phyloP scores from a whole-genome alignment of 23 tunicate species.

The Trididemnum nubilum region DNA sequence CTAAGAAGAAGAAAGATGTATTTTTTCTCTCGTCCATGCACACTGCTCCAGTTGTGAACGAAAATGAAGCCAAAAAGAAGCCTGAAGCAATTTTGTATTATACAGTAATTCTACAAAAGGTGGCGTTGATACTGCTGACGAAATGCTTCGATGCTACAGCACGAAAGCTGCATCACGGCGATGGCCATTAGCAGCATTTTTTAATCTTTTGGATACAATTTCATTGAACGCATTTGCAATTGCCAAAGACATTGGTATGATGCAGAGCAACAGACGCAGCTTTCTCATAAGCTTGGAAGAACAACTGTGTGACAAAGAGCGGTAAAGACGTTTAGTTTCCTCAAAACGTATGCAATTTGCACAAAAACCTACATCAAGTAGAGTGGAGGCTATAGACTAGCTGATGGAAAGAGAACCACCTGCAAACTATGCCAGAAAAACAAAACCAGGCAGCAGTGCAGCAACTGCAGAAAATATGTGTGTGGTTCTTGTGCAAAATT shows the following conservation, averaged over 20 bases:
- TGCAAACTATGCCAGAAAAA: constrained; percentile 12
- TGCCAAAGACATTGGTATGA: constrained; percentile 22
- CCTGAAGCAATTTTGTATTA: constrained; percentile 16
- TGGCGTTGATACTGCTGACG: constrained; percentile 22
- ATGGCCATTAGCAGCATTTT: constrained; percentile 21
- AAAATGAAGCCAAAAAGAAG: constrained; percentile 13
- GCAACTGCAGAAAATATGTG: constrained; percentile 35
- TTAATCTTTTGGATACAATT: constrained; percentile 19
- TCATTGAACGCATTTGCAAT: constrained; percentile 19
- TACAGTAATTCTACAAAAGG: constrained; percentile 24
- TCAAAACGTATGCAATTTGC: constrained; percentile 10
- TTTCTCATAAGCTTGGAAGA: constrained; percentile 8
- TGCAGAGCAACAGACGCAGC: constrained; percentile 23
- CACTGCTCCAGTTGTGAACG: constrained; percentile 19
- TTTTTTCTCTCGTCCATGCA: constrained; percentile 23
- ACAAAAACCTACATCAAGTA: constrained; percentile 1
- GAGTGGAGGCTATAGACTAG: neutral
- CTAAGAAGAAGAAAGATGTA: too few species aligned
- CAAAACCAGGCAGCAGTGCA: constrained; percentile 16
- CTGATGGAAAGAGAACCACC: constrained; percentile 19
- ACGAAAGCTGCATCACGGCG: constrained; percentile 24
- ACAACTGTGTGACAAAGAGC: constrained; percentile 3
- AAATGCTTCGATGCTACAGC: constrained; percentile 29
- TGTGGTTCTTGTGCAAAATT: constrained; percentile 15
- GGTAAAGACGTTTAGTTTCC: neutral